Percentiles rank a stretch among this genome's conserved stretches.
Evolutionary conservation across 2,888 invertebrate species (phyloP).

Genomic region (Helleia helle): DNA sequence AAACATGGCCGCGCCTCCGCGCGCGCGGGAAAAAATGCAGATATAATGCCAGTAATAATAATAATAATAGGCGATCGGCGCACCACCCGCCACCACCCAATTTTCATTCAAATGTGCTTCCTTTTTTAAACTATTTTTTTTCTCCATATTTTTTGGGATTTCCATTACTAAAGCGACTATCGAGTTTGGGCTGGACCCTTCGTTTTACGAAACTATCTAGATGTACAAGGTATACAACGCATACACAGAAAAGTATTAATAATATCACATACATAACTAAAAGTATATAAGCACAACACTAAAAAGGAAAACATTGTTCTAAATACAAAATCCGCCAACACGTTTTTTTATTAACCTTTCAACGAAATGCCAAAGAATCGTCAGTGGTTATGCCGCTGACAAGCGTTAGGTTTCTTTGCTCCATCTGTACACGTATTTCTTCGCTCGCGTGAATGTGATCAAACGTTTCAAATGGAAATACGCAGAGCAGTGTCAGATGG

Average conservation of each 20-base stretch:
- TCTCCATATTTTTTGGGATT: constrained; percentile 66
- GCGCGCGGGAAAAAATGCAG: constrained; percentile 71
- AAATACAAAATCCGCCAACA: not conserved
- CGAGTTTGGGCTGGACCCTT: constrained; percentile 15
- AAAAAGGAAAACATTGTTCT: not conserved
- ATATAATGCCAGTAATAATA: constrained; percentile 73
- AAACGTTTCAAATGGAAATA: constrained; percentile 8
- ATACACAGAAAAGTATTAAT: not conserved
- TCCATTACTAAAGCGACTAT: constrained; percentile 64
- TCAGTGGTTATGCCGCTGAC: not conserved
- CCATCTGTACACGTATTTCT: not conserved
- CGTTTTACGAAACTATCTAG: not conserved
- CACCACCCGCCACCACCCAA: constrained; percentile 58
- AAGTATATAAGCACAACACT: not conserved
- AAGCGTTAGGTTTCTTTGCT: not conserved
- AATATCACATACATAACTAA: not conserved
- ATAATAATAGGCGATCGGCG: constrained; percentile 69
- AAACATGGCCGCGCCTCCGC: constrained; percentile 56
- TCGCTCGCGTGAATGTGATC: constrained; percentile 12
- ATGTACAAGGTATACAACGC: not conserved
- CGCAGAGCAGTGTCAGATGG: constrained; percentile 13
- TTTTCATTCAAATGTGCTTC: constrained; percentile 71
- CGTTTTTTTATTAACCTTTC: not conserved
- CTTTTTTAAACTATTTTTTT: constrained; percentile 59
- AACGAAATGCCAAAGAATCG: not conserved